Conservation (phyloP, 2,113 vertebrate genomes). For the Siniperca knerii region DNA sequence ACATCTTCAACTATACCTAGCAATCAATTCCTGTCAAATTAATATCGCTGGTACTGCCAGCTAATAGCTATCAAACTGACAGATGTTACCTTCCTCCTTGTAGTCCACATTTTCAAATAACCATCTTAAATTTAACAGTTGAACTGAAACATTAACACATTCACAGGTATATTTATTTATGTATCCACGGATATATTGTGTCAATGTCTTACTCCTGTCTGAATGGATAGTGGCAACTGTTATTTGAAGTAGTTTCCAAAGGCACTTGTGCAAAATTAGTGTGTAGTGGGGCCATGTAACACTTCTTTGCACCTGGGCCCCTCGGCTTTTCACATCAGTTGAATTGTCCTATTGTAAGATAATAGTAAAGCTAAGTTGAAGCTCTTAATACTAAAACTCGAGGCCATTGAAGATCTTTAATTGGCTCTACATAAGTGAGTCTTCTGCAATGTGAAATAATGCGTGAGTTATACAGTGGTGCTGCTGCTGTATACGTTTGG, state of each 20-base stretch:
- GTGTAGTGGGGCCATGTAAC: conserved; percentile 10
- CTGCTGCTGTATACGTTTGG: conserved; percentile 53
- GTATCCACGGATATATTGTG: background rate
- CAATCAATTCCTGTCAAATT: background rate
- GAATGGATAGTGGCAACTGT: background rate
- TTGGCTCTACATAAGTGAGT: conserved; percentile 21
- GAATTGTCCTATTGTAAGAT: conserved; percentile 21
- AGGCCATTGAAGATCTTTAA: conserved; percentile 25
- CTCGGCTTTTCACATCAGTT: background rate
- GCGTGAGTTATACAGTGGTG: conserved; percentile 54
- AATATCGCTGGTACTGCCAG: background rate
- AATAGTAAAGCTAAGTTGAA: conserved; percentile 22
- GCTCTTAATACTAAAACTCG: background rate
- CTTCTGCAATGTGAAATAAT: conserved; percentile 64
- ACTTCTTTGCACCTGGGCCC: conserved; percentile 9
- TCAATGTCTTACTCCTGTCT: background rate
- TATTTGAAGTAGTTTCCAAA: conserved; percentile 10
- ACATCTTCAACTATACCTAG: background rate
- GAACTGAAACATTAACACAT: background rate
- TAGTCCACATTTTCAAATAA: background rate
- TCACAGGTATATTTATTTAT: background rate
- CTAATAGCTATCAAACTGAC: background rate
- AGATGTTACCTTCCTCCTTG: background rate
- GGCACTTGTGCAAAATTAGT: conserved; percentile 13
- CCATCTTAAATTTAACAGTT: background rate